Evolutionary conservation across 1,140 invertebrate species (phyloP), one percentile per base, ranked within the genome.

Genomic region (Ditylenchus dipsaci): DNA sequence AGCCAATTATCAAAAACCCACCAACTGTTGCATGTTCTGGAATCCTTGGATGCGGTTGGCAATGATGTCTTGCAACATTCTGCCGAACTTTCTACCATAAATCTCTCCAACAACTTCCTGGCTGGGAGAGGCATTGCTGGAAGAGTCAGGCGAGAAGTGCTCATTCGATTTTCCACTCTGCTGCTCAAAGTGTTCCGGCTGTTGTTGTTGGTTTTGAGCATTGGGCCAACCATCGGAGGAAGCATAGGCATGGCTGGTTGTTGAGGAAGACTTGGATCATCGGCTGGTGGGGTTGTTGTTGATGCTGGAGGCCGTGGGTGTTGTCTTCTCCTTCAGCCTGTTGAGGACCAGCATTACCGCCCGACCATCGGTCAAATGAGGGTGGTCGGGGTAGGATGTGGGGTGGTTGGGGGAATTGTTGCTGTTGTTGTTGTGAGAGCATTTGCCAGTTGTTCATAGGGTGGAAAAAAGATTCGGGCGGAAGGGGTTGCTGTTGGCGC

Each of bases 81-180:
- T 69, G n/a, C 68, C 68, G 58, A 70, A 70, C 30, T 62, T 72
- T 15, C 68, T 57, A 3, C 69, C 69, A 21, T 70, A 73, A 17
- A 73, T 73, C 19, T 70, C 68, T 43, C 67, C 67, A 7, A 68
- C 27, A 8, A 69, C 30, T 38, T 64, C 59, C 59, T 61, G 59
- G 49, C 49, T 53, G 49, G 49, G 49, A 53, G 49, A 53, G 15
- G 49, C 49, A 26, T 53, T 53, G 49, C 15, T 53, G n/a, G 49
- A 53, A 15, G 49, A 53, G n/a, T 19, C n/a, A 15, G 49, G 23
- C n/a, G 49, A 33, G 27, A 61, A 45, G 38, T 45, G 17, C 27
- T 61, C 59, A 53, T 26, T 26, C 8, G 49, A 53, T 8, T 53
- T 19, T 38, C 33, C 33, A 38, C 3, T 38, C 33, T 38, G n/a